phyloP scores from a whole-genome alignment of 2,113 vertebrate genomes.

The Thermophis baileyi region DNA sequence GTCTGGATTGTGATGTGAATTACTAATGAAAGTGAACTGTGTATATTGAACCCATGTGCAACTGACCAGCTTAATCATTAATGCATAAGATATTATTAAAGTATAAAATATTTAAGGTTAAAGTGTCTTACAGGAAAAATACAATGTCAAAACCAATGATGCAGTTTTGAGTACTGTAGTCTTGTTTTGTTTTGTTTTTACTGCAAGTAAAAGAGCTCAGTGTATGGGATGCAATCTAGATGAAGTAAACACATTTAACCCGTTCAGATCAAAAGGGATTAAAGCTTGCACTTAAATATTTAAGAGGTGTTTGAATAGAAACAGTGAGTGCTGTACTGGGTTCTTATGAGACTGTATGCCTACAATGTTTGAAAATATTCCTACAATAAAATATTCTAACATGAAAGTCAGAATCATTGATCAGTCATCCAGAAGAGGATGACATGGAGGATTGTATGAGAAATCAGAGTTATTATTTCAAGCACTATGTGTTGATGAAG shows the following conservation, averaged over 20 bases:
- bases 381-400: background rate
- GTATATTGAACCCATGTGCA: background rate
- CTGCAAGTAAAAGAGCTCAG: background rate
- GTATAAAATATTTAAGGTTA: background rate
- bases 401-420: background rate
- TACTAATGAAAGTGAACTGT: background rate
- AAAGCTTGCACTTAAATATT: background rate
- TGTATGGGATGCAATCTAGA: background rate
- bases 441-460: background rate
- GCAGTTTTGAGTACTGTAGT: background rate
- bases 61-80: background rate
- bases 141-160: background rate
- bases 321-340: background rate
- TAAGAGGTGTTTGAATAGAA: background rate
- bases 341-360: background rate
- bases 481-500: background rate
- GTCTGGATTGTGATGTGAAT: conserved; percentile 13
- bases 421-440: background rate
- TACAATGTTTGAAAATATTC: background rate
- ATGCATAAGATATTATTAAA: background rate
- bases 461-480: background rate
- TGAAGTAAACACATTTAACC: background rate
- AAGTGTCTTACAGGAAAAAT: background rate
- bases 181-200: background rate
- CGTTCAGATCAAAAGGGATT: background rate